These are phyloP conservation scores for Planococcus citri DNA, from an alignment of 1,140 invertebrate species.

Conservation along the genomic window DNA sequence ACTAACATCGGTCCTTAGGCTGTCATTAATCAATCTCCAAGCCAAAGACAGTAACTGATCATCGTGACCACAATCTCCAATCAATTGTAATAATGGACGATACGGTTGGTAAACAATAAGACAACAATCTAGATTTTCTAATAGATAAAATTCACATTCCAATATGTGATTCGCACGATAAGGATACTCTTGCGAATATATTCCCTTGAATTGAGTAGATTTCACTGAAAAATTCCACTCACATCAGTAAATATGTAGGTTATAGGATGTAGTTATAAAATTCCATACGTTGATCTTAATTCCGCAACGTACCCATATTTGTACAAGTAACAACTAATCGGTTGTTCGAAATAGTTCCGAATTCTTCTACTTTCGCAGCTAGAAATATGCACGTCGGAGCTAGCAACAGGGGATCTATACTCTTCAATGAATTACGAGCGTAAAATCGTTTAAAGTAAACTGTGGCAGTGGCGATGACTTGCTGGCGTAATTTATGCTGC, in stretches of 20 bases:
- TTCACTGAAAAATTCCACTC: not conserved
- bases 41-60: constrained; percentile 78
- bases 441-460: constrained; percentile 99
- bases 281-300: too few relatives aligned
- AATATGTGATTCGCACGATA: constrained; percentile 92
- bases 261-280: too few relatives aligned
- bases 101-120: constrained; percentile 97
- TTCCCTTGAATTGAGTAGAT: not conserved
- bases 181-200: constrained; percentile 37
- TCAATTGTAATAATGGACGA: constrained; percentile 75
- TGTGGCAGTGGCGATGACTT: constrained; percentile 98
- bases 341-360: constrained; percentile 94
- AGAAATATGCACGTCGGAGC: constrained; percentile 94
- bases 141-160: constrained; percentile 97
- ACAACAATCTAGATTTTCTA: constrained; percentile 98
- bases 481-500: constrained; percentile 88
- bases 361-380: constrained; percentile 99
- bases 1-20: constrained; percentile 88
- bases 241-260: too few relatives aligned
- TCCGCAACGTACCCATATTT: constrained; percentile 64
- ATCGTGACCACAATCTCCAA: constrained; percentile 83
- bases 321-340: constrained; percentile 89
- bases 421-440: constrained; percentile 92
- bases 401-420: constrained; percentile 91
- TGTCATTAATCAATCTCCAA: constrained; percentile 97